Base-by-base conservation (phyloP, 2,113 vertebrate species). In the human (Homo sapiens) region DNA sequence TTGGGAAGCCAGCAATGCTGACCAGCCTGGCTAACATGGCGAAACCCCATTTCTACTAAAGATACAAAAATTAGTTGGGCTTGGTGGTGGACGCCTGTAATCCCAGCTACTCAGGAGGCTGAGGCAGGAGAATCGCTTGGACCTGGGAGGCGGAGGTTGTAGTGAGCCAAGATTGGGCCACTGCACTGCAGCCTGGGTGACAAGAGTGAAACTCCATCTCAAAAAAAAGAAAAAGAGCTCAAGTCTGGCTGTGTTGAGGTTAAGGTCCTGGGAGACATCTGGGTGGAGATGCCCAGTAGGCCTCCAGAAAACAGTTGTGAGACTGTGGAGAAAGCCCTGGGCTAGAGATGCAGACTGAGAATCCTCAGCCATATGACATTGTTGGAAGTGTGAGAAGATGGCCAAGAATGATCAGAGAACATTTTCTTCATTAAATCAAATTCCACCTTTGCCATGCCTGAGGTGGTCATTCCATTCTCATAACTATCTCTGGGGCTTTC, bases 81-180 rank as follows among this genome's bases (percentile, higher is more conserved):
- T 0, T 30, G 27, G 27, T 64, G 61, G 27, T 2, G 0, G 61
- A 30, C 0, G 2, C 61, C 59, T 64, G 11, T 64, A 64, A 64
- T 64, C 11, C 59, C 27, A 64, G 27, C 12, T 30, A 32, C 61
- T 64, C 61, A 64, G 61, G 27, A 64, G 27, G 61, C 61, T 64
- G 61, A 32, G 61, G 12, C 27, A 64, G 61, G 61, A 64, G 27
- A 64, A 64, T 64, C 2, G 0, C 61, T 13, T 64, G 12, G 27
- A 32, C 27, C 27, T 32, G 61, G 5, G 61, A 64, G 5, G 61
- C 32, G 27, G 61, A 32, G 27, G 12, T 64, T 30, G 12, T 13
- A 64, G 27, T 64, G 61, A 32, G 61, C 27, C 23, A 12, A 61
- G 59, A 30, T 61, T 12, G 11, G 25, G 59, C 59, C 27, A 32